These are phyloP conservation scores for Tetramorium bicarinatum DNA, from an alignment of 2,888 invertebrate species.

Conservation along the genomic window DNA sequence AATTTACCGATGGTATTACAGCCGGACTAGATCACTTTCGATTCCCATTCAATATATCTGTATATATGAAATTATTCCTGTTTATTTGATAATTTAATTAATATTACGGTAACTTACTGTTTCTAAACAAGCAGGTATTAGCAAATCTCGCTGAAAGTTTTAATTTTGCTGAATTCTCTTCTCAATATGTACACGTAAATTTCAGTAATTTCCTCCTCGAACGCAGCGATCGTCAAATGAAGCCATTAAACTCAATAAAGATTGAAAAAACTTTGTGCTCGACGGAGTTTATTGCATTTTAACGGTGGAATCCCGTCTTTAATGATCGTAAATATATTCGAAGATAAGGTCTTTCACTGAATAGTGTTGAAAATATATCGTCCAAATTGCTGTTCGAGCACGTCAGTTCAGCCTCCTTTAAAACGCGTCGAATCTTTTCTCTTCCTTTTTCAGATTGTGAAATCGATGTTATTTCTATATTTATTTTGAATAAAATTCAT, in stretches of 20 bases:
- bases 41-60: background rate
- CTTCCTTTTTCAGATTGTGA: constrained; percentile 16
- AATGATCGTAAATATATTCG: constrained; percentile 43
- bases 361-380: constrained; percentile 33
- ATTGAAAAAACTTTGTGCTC: constrained; percentile 32
- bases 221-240: constrained; percentile 18
- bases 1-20: constrained; percentile 24
- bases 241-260: constrained; percentile 32
- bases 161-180: constrained; percentile 17
- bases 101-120: constrained; percentile 8
- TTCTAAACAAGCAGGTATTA: constrained; percentile 12
- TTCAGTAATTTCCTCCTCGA: constrained; percentile 8
- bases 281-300: constrained; percentile 30
- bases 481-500: background rate
- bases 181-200: background rate
- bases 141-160: background rate
- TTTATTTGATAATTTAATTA: constrained; percentile 31
- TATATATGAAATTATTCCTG: background rate
- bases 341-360: constrained; percentile 33
- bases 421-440: background rate
- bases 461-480: background rate
- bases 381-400: background rate
- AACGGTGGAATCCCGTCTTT: constrained; percentile 35
- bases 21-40: constrained; percentile 27
- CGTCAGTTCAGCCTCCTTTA: background rate